A percentile compares a stretch with the other conserved stretches of the same genome.
phyloP scores from a whole-genome alignment of 2,888 invertebrate genomes.

The Electrophaes corylata region DNA sequence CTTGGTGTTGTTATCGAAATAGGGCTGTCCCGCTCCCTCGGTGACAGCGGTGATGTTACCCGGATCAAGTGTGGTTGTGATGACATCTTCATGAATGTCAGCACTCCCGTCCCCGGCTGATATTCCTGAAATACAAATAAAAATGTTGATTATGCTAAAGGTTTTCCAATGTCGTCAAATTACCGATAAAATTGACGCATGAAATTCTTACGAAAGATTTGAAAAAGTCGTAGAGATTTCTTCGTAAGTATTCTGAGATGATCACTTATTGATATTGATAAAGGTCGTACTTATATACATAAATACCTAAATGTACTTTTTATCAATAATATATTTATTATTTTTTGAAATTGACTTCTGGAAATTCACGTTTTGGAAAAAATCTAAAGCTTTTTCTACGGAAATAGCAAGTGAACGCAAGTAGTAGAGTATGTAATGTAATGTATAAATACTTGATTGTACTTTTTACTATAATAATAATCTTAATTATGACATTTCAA shows the following conservation, averaged over 20 bases:
- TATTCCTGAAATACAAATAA: slow-evolving; percentile 53
- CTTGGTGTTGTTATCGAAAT: slow-evolving; percentile 93
- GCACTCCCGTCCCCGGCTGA: slow-evolving; percentile 64
- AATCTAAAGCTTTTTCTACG: too few relatives aligned
- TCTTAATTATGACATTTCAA: too few relatives aligned
- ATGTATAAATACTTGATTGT: too few relatives aligned
- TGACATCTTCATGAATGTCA: slow-evolving; percentile 48
- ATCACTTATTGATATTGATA: slow-evolving; percentile 35
- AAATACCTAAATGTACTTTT: neutral
- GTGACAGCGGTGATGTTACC: slow-evolving; percentile 56
- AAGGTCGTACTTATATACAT: too few relatives aligned
- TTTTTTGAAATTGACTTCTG: too few relatives aligned
- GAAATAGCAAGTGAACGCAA: too few relatives aligned
- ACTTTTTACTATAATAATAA: too few relatives aligned
- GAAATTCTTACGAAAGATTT: slow-evolving; percentile 25
- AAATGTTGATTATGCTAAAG: slow-evolving; percentile 17
- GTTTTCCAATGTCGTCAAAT: slow-evolving; percentile 24
- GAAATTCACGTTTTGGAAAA: too few relatives aligned
- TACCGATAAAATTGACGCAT: slow-evolving; percentile 21
- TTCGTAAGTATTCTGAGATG: slow-evolving; percentile 6
- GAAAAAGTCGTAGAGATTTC: slow-evolving; percentile 28
- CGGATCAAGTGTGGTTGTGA: slow-evolving; percentile 49
- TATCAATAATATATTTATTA: neutral
- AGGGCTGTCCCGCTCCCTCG: slow-evolving; percentile 91
- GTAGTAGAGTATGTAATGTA: too few relatives aligned